Base-by-base conservation (phyloP, 2,888 invertebrate species). In the Micropterix aruncella region DNA sequence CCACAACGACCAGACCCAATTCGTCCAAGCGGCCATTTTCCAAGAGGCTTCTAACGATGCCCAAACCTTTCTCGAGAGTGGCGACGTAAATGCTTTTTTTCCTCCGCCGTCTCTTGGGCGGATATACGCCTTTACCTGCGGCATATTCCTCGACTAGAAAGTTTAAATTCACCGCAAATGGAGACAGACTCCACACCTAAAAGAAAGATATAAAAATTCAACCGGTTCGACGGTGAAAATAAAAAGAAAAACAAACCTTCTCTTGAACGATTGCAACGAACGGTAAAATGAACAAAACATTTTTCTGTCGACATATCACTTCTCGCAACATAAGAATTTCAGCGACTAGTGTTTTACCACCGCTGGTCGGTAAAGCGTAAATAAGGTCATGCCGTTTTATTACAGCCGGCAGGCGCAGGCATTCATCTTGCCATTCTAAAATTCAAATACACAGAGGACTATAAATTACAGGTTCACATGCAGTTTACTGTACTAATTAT, bases 231-330 rank as follows among this genome's bases (percentile, higher is more conserved):
- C 14, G 37, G 19, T 9, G 18, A 15, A 12, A 17, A 19, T 18
- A 27, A 42, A 19, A 9, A 42, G 37, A 43, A 14, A 14, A 19
- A 3, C 44, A 37, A 45, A 91, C 92, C 76, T 97, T 97, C 67
- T 97, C 97, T 60, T 97, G 95, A 0, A 96, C 97, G 55, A 97
- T 85, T 3, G 96, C 89, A 12, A 97, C 92, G 71, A 86, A 97
- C 0, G 97, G 97, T 47, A 97, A 65, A 52, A 97, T 79, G 52
- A 97, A 86, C 16, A 97, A 63, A 9, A 81, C 90, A 74, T 94
- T 90, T 53, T 77, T 82, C 56, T 82, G 79, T 44, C 80, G 73
- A 51, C 85, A 83, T 7, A 95, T 62, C 3, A 96, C 66, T 66
- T 95, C 91, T 38, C 82, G 72, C 15, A 96, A 65, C 74, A 97